These are phyloP conservation scores for Acrocephalus scirpaceus DNA, from an alignment of 2,797 vertebrate species.

Conservation along the genomic window DNA sequence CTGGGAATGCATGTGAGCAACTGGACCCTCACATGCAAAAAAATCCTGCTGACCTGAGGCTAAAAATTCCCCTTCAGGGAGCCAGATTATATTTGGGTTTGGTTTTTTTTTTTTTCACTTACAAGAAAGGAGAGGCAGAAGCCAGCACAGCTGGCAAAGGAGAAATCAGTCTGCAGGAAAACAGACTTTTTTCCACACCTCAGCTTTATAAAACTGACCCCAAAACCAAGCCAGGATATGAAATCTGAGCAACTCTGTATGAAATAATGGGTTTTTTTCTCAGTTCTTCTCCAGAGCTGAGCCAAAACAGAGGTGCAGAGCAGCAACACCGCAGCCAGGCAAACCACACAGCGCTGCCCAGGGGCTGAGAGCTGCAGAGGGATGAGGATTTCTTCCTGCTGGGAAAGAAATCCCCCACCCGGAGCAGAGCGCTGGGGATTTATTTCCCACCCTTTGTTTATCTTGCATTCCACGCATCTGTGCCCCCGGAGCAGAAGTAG, in stretches of 20 bases:
- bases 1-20: background rate
- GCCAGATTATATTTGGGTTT: background rate
- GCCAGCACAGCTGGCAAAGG: conserved; percentile 7
- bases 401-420: background rate
- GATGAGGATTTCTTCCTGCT: background rate
- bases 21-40: background rate
- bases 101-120: background rate
- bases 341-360: background rate
- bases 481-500: conserved; percentile 7
- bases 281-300: background rate
- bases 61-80: conserved; percentile 27
- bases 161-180: conserved; percentile 36
- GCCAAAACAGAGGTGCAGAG: background rate
- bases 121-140: conserved; percentile 36
- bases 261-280: background rate
- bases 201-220: background rate
- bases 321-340: background rate
- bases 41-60: background rate
- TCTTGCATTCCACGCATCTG: background rate
- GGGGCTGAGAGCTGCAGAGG: background rate
- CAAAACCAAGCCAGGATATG: background rate
- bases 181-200: background rate
- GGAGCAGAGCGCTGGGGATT: background rate
- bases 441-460: background rate
- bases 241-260: conserved; percentile 27